Base-by-base conservation (phyloP, 2,888 invertebrate genomes). In the Epinotia bilunana region DNA sequence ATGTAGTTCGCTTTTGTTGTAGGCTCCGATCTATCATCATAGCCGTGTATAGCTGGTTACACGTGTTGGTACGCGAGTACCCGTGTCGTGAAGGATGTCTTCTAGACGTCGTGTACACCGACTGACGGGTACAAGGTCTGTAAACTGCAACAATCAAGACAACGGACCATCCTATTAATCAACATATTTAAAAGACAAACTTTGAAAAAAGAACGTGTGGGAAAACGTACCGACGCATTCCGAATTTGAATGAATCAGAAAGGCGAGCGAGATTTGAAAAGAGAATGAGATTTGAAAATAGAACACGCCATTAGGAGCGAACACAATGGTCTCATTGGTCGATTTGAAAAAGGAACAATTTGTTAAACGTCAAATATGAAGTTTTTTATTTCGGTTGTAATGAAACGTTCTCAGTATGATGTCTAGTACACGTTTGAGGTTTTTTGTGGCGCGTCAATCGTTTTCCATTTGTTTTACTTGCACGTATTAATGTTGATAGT, bases 271-370 rank as follows among this genome's bases (percentile, higher is more conserved):
- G 92, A 92, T 92, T 92, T 92, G 92, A 90, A 93, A 93, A 93
- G 94, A 93, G 93, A 93, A 92, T 93, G 91, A 93, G 92, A 93
- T 93, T 93, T 91, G 90, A 91, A 94, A 94, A 94, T 93, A 92
- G 94, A 93, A 91, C 93, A 90, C 90, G 92, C 93, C 92, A 93
- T 93, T 93, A 94, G 91, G 90, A 92, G 84, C 86, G 92, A 91
- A 91, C 90, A 93, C 93, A 94, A 93, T 93, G 86, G 93, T 92
- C 92, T 92, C 94, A 93, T 94, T 93, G 93, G 94, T 92, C 89
- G 93, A 94, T 94, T 93, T 94, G 90, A 94, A 94, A 94, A 94
- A 93, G 93, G 93, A 93, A 93, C 93, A 93, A 94, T 94, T 94
- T 94, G 94, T 94, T 94, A 93, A 92, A 93, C 93, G 94, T 93